phyloP scores from a whole-genome alignment of 2,797 vertebrate species.

The Enteromius afrohamiltoni region DNA sequence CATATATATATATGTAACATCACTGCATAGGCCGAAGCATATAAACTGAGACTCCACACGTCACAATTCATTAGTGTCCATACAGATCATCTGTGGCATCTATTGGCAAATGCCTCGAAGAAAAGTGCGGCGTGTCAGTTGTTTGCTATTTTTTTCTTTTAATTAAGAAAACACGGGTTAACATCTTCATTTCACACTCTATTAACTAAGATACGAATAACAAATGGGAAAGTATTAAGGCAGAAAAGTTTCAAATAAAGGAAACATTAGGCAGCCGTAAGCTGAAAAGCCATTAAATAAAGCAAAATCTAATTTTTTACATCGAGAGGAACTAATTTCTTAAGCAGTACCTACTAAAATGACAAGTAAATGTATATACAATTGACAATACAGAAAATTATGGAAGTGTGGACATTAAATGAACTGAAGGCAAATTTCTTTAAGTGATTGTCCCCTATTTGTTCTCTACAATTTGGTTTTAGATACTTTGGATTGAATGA shows the following conservation, averaged over 20 bases:
- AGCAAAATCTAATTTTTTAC: neutral
- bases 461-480: constrained; percentile 1
- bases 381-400: neutral
- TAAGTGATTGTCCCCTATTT: neutral
- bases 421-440: neutral
- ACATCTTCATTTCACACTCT: constrained; percentile 15
- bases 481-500: neutral
- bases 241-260: neutral
- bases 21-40: constrained; percentile 22
- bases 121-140: constrained; percentile 51
- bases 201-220: neutral
- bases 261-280: neutral
- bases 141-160: constrained; percentile 10
- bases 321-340: neutral
- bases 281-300: neutral
- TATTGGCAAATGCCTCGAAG: constrained; percentile 9
- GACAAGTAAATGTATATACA: neutral
- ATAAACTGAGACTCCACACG: neutral
- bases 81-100: constrained; percentile 20
- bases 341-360: neutral
- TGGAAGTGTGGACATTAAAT: neutral
- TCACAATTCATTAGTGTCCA: neutral
- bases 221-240: constrained; percentile 7
- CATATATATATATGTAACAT: neutral
- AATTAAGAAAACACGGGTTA: constrained; percentile 1